A percentile compares a stretch with the other conserved stretches of the same genome.
Conservation (phyloP, 2,797 vertebrate species). For the Natrix natrix region DNA sequence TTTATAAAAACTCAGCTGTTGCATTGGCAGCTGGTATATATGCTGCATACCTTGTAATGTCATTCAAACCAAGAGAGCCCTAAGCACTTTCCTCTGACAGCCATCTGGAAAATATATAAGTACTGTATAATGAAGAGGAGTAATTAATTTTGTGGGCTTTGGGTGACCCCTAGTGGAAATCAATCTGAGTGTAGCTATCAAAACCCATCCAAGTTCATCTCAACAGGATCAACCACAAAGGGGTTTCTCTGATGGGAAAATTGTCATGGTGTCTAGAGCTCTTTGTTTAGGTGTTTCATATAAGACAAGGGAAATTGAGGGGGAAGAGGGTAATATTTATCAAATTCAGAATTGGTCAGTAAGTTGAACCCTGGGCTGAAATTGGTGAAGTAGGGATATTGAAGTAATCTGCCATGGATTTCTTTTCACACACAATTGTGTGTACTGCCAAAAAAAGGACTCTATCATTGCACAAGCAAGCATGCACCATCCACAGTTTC, state of each 20-base stretch:
- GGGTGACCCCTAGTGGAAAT: slow-evolving; percentile 70
- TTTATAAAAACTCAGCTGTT: background rate
- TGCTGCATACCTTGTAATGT: background rate
- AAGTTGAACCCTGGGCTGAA: background rate
- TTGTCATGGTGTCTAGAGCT: background rate
- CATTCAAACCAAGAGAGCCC: slow-evolving; percentile 12
- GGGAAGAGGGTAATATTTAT: background rate
- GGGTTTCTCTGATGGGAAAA: background rate
- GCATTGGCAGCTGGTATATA: background rate
- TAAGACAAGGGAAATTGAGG: background rate
- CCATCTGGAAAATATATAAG: background rate
- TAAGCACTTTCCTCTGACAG: slow-evolving; percentile 18
- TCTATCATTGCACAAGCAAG: background rate
- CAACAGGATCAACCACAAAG: background rate
- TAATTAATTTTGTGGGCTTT: slow-evolving; percentile 42
- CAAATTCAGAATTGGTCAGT: background rate
- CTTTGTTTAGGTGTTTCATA: background rate
- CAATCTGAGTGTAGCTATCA: background rate
- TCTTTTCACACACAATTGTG: background rate
- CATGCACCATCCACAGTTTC: background rate
- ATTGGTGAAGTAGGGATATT: background rate
- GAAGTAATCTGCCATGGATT: background rate
- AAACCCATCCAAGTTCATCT: slow-evolving; percentile 28
- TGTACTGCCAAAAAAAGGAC: background rate
- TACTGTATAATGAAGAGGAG: background rate